These are phyloP conservation scores for Andricus curvator DNA, from an alignment of 2,888 invertebrate genomes.

Conservation along the genomic window DNA sequence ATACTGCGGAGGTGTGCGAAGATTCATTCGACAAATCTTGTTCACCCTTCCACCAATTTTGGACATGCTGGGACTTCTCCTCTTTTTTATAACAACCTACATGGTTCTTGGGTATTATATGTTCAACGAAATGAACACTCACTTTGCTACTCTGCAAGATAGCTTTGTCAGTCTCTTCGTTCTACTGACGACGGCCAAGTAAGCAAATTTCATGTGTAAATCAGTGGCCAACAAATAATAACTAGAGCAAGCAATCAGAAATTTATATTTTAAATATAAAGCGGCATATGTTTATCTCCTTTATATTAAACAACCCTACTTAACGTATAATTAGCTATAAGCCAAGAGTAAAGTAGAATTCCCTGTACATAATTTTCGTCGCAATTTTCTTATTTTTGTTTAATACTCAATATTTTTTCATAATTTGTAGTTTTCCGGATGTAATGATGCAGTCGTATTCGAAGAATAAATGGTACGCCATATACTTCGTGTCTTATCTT, in stretches of 20 bases:
- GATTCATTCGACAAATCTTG: conserved; percentile 89
- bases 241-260: background rate
- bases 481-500: conserved; percentile 92
- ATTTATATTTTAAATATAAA: too few species aligned
- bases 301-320: too few species aligned
- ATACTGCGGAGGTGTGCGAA: conserved; percentile 88
- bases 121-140: conserved; percentile 88
- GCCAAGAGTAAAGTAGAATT: too few species aligned
- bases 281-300: too few species aligned
- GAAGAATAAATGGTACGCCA: conserved; percentile 88
- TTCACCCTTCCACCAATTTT: conserved; percentile 92
- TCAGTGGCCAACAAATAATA: background rate
- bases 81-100: conserved; percentile 92
- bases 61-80: conserved; percentile 90
- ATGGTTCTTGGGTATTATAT: conserved; percentile 90
- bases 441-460: conserved; percentile 96
- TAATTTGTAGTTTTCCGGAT: conserved; percentile 88
- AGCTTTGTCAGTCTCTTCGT: conserved; percentile 94
- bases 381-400: background rate
- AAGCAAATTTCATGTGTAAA: conserved; percentile 73
- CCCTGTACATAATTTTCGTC: too few species aligned
- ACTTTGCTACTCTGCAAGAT: conserved; percentile 88
- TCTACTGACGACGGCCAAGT: conserved; percentile 94
- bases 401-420: conserved; percentile 22
- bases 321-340: too few species aligned